Evolutionary conservation across 2,888 invertebrate genomes (phyloP).

Genomic region (Cistogaster globosa): DNA sequence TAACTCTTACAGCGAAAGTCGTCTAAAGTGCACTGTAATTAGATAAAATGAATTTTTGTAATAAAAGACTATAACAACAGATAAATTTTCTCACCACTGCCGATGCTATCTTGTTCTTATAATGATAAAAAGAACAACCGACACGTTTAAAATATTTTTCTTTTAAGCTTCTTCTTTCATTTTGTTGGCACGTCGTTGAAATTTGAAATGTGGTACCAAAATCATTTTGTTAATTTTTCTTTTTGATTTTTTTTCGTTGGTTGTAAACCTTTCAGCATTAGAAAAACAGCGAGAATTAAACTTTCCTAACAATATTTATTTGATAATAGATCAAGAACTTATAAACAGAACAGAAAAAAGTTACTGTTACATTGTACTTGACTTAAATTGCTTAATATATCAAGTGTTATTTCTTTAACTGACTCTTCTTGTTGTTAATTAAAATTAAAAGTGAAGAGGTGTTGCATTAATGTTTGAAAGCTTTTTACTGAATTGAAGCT

Average conservation of each 20-base stretch:
- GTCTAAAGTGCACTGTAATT: no score
- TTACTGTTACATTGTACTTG: conserved; percentile 48
- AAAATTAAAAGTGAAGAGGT: conserved; percentile 24
- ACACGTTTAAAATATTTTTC: conserved; percentile 14
- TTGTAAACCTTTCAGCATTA: conserved; percentile 23
- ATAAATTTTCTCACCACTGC: conserved; percentile 17
- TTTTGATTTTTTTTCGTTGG: conserved; percentile 12
- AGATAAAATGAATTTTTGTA: no score
- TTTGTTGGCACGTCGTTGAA: conserved; percentile 57
- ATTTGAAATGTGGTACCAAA: conserved; percentile 56
- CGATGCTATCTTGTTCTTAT: neutral
- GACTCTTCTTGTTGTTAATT: conserved; percentile 15
- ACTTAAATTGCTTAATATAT: conserved; percentile 52
- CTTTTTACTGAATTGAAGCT: neutral
- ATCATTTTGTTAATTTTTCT: conserved; percentile 24
- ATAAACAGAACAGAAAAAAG: neutral
- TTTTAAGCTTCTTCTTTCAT: conserved; percentile 20
- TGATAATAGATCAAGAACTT: neutral
- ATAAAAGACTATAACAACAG: neutral
- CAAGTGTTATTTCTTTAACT: conserved; percentile 12
- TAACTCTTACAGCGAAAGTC: no score
- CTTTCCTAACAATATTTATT: conserved; percentile 27
- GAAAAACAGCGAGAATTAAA: conserved; percentile 31
- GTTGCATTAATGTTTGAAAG: neutral
- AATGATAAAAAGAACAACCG: conserved; percentile 19